Evolutionary conservation across 2,888 invertebrate genomes (phyloP).

Genomic region (Macrosoma leucophasiata): DNA sequence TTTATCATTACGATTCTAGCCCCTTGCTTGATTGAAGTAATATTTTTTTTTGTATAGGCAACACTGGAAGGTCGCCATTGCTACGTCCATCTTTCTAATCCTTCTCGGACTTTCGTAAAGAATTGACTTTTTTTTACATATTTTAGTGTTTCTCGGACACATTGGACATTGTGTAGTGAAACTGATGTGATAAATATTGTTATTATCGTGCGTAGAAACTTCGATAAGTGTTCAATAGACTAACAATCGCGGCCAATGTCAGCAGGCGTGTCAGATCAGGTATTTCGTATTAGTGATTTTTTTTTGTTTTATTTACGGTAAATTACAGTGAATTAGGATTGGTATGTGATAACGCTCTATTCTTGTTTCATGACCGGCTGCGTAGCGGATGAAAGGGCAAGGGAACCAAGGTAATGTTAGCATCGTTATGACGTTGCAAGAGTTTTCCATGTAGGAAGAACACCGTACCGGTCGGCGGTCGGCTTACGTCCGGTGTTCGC

Average conservation of each 20-base stretch:
- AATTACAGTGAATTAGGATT: conserved; percentile 27
- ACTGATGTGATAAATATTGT: conserved; percentile 67
- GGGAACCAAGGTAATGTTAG: conserved; percentile 84
- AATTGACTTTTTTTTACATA: conserved; percentile 53
- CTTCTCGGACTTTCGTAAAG: conserved; percentile 48
- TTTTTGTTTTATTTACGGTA: conserved; percentile 38
- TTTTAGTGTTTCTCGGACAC: conserved; percentile 54
- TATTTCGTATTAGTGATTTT: conserved; percentile 69
- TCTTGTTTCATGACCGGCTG: conserved; percentile 75
- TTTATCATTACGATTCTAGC: no score
- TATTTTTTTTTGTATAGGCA: conserved; percentile 14
- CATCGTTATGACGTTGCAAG: conserved; percentile 68
- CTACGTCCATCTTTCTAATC: conserved; percentile 46
- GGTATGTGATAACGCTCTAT: conserved; percentile 42
- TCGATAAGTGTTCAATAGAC: conserved; percentile 67
- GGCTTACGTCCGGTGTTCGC: conserved; percentile 47
- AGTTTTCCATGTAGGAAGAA: conserved; percentile 57
- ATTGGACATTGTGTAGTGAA: conserved; percentile 65
- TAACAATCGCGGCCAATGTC: conserved; percentile 86
- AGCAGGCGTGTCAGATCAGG: conserved; percentile 95
- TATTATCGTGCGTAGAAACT: conserved; percentile 62
- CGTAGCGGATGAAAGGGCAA: conserved; percentile 90
- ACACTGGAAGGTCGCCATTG: conserved; percentile 50
- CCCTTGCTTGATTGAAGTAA: no score
- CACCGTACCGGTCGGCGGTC: conserved; percentile 65